Conservation (phyloP, 2,797 vertebrate genomes). For the Gymnothorax reevesii region DNA sequence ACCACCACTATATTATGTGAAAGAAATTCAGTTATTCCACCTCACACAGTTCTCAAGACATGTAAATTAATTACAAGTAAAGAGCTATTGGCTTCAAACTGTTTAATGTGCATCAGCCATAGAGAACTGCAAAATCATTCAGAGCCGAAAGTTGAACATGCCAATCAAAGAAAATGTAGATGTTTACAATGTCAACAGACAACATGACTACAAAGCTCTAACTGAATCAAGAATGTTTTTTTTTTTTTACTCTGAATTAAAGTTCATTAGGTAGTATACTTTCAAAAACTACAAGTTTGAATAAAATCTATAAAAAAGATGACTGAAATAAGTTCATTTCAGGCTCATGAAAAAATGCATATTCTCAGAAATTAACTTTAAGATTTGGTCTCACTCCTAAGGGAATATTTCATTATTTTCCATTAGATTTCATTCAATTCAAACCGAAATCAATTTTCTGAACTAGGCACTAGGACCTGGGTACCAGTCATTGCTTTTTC, state of each 20-base stretch:
- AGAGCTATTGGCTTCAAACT: neutral
- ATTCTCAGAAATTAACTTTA: neutral
- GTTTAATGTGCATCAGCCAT: neutral
- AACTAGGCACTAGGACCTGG: neutral
- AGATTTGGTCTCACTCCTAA: neutral
- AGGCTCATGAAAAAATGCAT: neutral
- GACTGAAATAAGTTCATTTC: neutral
- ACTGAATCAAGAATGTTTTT: neutral
- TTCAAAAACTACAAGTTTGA: neutral
- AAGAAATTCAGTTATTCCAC: neutral
- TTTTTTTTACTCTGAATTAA: neutral
- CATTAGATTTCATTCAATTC: neutral
- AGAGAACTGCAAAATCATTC: conserved; percentile 1
- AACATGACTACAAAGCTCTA: neutral
- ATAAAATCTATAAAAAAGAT: neutral
- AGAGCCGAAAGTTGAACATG: neutral
- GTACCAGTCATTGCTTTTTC: neutral
- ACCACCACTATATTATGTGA: neutral
- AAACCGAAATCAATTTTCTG: neutral
- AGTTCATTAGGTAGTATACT: neutral
- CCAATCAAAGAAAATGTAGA: neutral
- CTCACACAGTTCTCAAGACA: neutral
- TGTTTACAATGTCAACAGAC: neutral
- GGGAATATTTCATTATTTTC: neutral
- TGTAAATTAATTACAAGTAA: neutral